Base-by-base conservation (phyloP, 2,888 invertebrate species). In the Pheosia tremula region DNA sequence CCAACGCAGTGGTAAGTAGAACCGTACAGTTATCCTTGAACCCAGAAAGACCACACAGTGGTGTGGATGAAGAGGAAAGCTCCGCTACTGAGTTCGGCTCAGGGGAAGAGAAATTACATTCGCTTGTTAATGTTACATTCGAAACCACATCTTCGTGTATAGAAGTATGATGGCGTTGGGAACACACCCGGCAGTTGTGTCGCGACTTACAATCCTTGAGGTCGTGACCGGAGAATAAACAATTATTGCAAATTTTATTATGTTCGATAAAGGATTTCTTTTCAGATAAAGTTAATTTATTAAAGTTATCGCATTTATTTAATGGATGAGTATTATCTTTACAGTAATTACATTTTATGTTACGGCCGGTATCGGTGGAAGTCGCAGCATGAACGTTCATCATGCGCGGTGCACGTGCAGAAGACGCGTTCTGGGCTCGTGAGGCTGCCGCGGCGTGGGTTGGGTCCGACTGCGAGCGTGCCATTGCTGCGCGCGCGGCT, bases 331-430 rank as follows among this genome's bases (percentile, higher is more conserved):
- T 54, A 24, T 58, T 58, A 43, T 58, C 58, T 43, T 58, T 58
- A 36, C 58, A 60, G 24, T 60, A 60, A 36, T 45, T 55, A 56
- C 59, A 60, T 56, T 56, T 47, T 43, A 50, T 56, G 45, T 49
- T 60, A 10, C 49, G 55, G 10, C 37, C 54, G 38, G 37, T 47
- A 38, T 55, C 59, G 6, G 47, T 54, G 11, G 59, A 43, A 47
- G 59, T 59, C 45, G 59, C 49, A 47, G 59, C 59, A 53, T 59
- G 59, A 36, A 59, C 49, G 38, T 54, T 59, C 59, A 59, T 59
- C 43, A 47, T 45, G 10, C 47, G 59, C 47, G 59, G 11, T 3
- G 11, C 45, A 11, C 45, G 45, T 47, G 45, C 45, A 47, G 39
- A 6, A 39, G 9, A 47, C 11, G 45, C 45, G 45, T 47, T 9